Evolutionary conservation across 1,140 invertebrate species (phyloP).

Genomic region (Hesperophylax magnus): DNA sequence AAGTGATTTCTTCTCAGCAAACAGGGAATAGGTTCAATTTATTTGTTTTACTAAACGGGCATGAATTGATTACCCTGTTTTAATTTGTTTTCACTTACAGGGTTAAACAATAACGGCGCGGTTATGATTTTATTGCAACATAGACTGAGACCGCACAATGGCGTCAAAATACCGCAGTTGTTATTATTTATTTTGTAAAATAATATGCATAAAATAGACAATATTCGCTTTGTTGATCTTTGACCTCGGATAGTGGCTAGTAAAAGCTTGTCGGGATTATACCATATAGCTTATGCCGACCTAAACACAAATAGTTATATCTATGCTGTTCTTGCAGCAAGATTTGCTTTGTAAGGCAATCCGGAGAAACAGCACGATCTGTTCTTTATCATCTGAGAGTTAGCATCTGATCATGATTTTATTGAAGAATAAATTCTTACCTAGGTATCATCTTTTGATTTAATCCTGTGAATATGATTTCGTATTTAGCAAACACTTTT

Average conservation of each 20-base stretch:
- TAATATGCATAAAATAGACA: slow-evolving; percentile 57
- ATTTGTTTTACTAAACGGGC: no score
- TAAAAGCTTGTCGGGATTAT: slow-evolving; percentile 50
- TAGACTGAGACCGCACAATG: slow-evolving; percentile 11
- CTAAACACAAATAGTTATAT: slow-evolving; percentile 48
- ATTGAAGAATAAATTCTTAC: slow-evolving; percentile 37
- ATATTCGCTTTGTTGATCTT: slow-evolving; percentile 55
- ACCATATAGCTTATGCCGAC: slow-evolving; percentile 13
- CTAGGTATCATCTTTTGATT: slow-evolving; percentile 35
- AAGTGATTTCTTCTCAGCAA: no score
- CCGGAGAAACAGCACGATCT: slow-evolving; percentile 42
- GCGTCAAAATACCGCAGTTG: slow-evolving; percentile 17
- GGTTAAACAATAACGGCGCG: slow-evolving; percentile 1
- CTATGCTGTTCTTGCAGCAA: slow-evolving; percentile 41
- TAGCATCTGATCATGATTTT: slow-evolving; percentile 52
- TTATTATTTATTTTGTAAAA: slow-evolving; percentile 42
- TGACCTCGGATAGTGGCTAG: slow-evolving; percentile 51
- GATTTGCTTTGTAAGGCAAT: slow-evolving; percentile 49
- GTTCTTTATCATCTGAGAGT: slow-evolving; percentile 48
- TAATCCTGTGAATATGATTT: background rate
- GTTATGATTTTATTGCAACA: slow-evolving; percentile 1
- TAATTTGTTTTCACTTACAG: background rate
- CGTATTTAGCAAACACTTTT: no score
- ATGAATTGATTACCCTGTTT: no score
- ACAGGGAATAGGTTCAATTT: no score